Evolutionary conservation across 2,888 invertebrate genomes (phyloP).

Genomic region (Embidobia sp.): DNA sequence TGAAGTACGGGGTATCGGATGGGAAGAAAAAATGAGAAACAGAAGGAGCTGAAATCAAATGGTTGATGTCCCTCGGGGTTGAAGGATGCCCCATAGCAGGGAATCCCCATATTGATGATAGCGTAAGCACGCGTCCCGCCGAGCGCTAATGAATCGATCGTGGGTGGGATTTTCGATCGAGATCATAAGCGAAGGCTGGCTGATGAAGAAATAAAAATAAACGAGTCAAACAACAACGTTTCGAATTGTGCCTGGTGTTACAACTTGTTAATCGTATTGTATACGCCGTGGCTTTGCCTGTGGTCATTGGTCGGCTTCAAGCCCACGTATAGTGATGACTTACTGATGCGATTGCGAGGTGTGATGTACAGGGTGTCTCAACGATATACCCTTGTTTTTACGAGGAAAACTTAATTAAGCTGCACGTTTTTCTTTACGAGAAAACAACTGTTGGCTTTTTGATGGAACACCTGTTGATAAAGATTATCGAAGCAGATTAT

Average conservation of each 20-base stretch:
- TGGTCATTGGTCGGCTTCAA: slow-evolving; percentile 16
- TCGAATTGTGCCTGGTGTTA: slow-evolving; percentile 50
- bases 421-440: no score
- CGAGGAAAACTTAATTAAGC: no score
- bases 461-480: no score
- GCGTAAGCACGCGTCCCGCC: slow-evolving; percentile 75
- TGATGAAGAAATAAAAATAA: slow-evolving; percentile 51
- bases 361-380: slow-evolving; percentile 35
- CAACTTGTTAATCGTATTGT: slow-evolving; percentile 54
- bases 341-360: slow-evolving; percentile 19
- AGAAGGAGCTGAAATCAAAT: slow-evolving; percentile 45
- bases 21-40: slow-evolving; percentile 35
- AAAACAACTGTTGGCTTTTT: no score
- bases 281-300: slow-evolving; percentile 6
- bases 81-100: slow-evolving; percentile 71
- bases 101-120: slow-evolving; percentile 77
- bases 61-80: slow-evolving; percentile 59
- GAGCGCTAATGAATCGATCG: slow-evolving; percentile 80
- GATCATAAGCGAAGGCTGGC: slow-evolving; percentile 59
- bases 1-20: no score
- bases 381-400: slow-evolving; percentile 2
- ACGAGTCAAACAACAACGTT: slow-evolving; percentile 29
- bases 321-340: slow-evolving; percentile 21
- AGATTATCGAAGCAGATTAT: no score
- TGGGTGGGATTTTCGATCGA: slow-evolving; percentile 75